Percentiles rank a stretch among this genome's conserved stretches.
Conservation (phyloP, 2,113 vertebrate species). For the human (Homo sapiens) region GRCh38 chr20:20929001-20929500, state of each 20-base stretch:
- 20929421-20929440: constrained; percentile 84
- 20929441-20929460: constrained; percentile 83
- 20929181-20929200: not conserved
- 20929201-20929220: not conserved
- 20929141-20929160: not conserved
- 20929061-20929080: not conserved
- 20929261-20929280: constrained; percentile 59
- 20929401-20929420: constrained; percentile 88
- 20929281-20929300: constrained; percentile 76
- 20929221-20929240: constrained; percentile 33
- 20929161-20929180: not conserved
- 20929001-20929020: not conserved
- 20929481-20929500: constrained; percentile 90
- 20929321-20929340: constrained; percentile 89
- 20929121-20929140: not conserved
- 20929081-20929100: not conserved
- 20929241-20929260: constrained; percentile 63
- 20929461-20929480: constrained; percentile 89
- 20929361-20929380: constrained; percentile 88
- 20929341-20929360: constrained; percentile 86
- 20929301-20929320: constrained; percentile 84
- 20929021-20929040: constrained; percentile 29
- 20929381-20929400: constrained; percentile 88
- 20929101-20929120: not conserved
- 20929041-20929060: not conserved